These are phyloP conservation scores for Sisor rabdophorus DNA, from an alignment of 2,113 vertebrate genomes.

Conservation along the genomic window DNA sequence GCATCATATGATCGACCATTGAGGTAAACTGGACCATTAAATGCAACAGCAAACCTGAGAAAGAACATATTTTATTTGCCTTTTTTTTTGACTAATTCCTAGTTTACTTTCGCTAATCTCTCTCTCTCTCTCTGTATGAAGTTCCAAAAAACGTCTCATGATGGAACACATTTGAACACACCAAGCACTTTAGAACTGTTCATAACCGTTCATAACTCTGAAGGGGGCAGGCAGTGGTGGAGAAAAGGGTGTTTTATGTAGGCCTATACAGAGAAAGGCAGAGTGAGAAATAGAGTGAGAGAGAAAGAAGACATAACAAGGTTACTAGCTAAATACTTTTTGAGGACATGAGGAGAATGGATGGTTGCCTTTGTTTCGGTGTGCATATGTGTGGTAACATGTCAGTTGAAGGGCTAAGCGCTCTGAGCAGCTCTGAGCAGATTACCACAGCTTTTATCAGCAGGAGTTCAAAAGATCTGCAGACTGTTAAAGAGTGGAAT, in stretches of 20 bases:
- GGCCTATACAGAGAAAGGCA: background rate
- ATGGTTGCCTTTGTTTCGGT: constrained; percentile 4
- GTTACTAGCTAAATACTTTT: background rate
- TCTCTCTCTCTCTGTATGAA: background rate
- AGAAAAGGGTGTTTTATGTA: too few relatives aligned
- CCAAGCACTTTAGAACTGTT: background rate
- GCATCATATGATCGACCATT: background rate
- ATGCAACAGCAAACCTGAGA: too few relatives aligned
- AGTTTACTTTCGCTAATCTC: background rate
- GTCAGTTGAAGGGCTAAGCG: constrained; percentile 10
- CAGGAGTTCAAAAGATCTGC: constrained; percentile 11
- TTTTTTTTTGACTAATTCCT: background rate
- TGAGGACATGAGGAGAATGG: background rate
- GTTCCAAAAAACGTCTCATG: background rate
- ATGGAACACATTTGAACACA: background rate
- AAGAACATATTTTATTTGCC: too few relatives aligned
- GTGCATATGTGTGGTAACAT: constrained; percentile 3
- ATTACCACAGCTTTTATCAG: constrained; percentile 16
- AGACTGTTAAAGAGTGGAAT: constrained; percentile 5
- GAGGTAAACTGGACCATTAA: background rate
- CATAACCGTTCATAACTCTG: background rate
- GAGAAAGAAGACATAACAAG: background rate
- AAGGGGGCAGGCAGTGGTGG: too few relatives aligned
- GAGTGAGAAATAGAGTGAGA: background rate
- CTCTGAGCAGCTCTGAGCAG: constrained; percentile 1